A percentile compares a stretch with the other conserved stretches of the same genome.
These are phyloP conservation scores for Sinelater perroti DNA, from an alignment of 2,888 invertebrate genomes.

Conservation along the genomic window DNA sequence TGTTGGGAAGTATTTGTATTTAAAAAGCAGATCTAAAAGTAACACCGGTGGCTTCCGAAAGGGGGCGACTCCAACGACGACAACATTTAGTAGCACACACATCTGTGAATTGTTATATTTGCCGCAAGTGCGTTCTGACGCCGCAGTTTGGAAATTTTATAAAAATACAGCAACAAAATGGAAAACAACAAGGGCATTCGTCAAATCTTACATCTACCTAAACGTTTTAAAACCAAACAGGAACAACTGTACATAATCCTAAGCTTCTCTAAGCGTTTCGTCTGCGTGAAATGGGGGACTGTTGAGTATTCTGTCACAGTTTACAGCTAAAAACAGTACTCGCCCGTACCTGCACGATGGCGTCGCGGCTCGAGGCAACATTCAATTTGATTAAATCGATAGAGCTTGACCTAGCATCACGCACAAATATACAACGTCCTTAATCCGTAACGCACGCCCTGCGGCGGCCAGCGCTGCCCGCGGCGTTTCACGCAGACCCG, in stretches of 20 bases:
- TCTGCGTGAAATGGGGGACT: conserved; percentile 25
- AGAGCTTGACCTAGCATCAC: conserved; percentile 1
- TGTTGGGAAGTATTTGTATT: too few relatives aligned
- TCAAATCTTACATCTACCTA: too few relatives aligned
- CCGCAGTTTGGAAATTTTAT: background rate
- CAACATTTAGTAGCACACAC: conserved; percentile 4
- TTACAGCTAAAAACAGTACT: conserved; percentile 9
- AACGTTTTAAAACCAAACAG: conserved; percentile 4
- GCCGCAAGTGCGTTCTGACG: background rate
- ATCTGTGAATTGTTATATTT: background rate
- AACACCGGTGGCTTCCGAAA: conserved; percentile 20
- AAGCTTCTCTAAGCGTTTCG: conserved; percentile 11
- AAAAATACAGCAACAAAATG: conserved; percentile 10
- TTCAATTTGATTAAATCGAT: too few relatives aligned
- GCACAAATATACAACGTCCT: conserved; percentile 16
- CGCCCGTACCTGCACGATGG: background rate
- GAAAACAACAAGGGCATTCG: conserved; percentile 8
- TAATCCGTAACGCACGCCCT: too few relatives aligned
- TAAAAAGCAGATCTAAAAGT: conserved; percentile 22
- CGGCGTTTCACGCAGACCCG: conserved; percentile 21
- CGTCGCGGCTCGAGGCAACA: background rate
- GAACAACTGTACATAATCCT: conserved; percentile 17
- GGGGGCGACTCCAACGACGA: conserved; percentile 14
- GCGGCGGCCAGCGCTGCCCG: too few relatives aligned
- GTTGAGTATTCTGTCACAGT: conserved; percentile 19